A percentile compares a stretch with the other conserved stretches of the same genome.
phyloP scores from a whole-genome alignment of 1,140 invertebrate genomes.

The Grapholita molesta region DNA sequence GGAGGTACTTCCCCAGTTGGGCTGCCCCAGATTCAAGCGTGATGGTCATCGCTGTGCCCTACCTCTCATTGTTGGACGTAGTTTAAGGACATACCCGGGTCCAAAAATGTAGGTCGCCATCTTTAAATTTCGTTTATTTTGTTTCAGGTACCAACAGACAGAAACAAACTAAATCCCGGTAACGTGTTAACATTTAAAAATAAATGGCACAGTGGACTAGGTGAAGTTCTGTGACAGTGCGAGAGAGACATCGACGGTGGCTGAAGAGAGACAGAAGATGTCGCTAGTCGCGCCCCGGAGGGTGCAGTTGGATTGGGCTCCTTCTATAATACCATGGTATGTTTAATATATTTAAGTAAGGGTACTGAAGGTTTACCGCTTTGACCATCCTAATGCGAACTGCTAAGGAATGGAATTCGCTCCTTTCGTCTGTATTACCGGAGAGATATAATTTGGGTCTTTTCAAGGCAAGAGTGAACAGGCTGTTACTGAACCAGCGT shows the following conservation, averaged over 20 bases:
- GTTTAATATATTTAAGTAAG: constrained; percentile 24
- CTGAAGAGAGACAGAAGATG: constrained; percentile 49
- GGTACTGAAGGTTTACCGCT: no score
- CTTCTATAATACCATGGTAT: constrained; percentile 60
- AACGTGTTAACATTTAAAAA: background rate
- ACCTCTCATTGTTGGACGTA: background rate
- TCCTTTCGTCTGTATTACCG: no score
- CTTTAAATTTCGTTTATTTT: background rate
- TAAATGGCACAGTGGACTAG: background rate
- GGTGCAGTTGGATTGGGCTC: constrained; percentile 63
- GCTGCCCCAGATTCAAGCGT: no score
- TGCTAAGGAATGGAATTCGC: no score
- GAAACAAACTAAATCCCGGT: background rate
- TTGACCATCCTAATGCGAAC: no score
- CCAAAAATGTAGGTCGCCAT: no score
- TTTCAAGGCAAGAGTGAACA: no score
- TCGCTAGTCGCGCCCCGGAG: constrained; percentile 62
- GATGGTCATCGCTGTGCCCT: no score
- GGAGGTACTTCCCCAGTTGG: no score
- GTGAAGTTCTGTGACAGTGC: background rate
- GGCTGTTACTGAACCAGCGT: no score
- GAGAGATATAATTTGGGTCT: no score
- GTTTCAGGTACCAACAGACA: background rate
- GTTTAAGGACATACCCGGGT: no score
- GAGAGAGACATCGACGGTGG: constrained; percentile 27